These are phyloP conservation scores for Sebastes diaconus DNA, from an alignment of 2,797 vertebrate genomes.

Conservation along the genomic window DNA sequence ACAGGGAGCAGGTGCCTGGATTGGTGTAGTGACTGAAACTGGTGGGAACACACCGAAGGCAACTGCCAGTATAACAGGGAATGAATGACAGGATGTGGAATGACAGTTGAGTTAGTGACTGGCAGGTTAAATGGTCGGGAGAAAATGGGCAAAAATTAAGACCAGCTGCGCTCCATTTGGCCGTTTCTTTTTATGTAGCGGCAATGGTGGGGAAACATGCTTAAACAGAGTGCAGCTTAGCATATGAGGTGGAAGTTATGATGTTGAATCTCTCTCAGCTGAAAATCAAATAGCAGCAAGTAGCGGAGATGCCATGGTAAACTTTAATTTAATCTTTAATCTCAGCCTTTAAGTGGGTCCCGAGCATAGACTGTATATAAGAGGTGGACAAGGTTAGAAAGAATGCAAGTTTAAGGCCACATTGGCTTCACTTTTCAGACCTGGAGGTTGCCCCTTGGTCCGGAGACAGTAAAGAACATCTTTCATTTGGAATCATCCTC, in stretches of 20 bases:
- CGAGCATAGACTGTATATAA: too few relatives aligned
- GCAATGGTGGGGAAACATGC: neutral
- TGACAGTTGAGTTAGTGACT: neutral
- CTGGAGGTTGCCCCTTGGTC: too few relatives aligned
- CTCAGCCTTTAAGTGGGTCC: too few relatives aligned
- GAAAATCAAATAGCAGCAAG: neutral
- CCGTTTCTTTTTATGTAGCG: neutral
- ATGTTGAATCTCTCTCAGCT: neutral
- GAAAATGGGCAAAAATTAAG: constrained; percentile 2
- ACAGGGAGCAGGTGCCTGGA: neutral
- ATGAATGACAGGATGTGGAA: neutral
- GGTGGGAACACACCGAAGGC: too few relatives aligned
- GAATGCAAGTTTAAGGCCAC: too few relatives aligned
- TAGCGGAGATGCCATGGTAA: neutral
- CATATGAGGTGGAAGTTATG: neutral
- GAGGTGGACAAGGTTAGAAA: too few relatives aligned
- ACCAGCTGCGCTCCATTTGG: constrained; percentile 4
- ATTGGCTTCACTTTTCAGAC: too few relatives aligned
- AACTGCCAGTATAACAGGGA: neutral
- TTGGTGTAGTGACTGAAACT: neutral
- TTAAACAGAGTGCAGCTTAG: neutral
- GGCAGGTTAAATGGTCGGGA: neutral
- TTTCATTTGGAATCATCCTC: too few relatives aligned
- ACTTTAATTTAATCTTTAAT: neutral
- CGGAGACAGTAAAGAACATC: too few relatives aligned